Evolutionary conservation across 2,888 invertebrate genomes (phyloP).

Genomic region (Pherbina coryleti): DNA sequence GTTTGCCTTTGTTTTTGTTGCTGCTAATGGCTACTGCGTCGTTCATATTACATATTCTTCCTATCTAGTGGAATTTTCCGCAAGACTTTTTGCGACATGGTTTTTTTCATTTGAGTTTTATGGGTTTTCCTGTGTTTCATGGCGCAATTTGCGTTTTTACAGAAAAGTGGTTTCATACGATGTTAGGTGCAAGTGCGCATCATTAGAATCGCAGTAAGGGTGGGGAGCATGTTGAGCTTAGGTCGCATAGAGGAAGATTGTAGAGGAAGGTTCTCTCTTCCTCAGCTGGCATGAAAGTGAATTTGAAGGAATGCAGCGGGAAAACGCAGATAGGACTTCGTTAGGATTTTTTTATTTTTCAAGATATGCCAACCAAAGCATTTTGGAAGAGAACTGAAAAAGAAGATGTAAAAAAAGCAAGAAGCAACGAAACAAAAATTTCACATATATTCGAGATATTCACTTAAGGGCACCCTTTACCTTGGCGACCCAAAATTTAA

Average conservation of each 20-base stretch:
- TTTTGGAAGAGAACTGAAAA: too few species aligned
- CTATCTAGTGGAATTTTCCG: not conserved
- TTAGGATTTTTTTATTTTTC: too few species aligned
- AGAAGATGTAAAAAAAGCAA: too few species aligned
- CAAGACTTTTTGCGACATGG: not conserved
- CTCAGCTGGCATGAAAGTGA: not conserved
- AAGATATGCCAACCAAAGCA: too few species aligned
- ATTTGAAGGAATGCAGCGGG: not conserved
- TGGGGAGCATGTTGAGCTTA: not conserved
- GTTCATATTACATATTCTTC: not conserved
- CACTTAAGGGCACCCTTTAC: too few species aligned
- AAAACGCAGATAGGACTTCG: not conserved
- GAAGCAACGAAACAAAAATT: too few species aligned
- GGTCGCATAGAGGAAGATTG: not conserved
- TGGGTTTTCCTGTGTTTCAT: not conserved
- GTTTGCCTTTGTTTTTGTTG: not conserved
- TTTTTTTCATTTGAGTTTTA: not conserved
- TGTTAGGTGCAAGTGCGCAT: not conserved
- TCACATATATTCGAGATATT: too few species aligned
- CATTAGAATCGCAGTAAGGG: not conserved
- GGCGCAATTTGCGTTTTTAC: not conserved
- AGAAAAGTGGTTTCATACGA: not conserved
- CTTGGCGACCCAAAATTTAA: too few species aligned
- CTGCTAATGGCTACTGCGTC: not conserved
- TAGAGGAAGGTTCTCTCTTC: not conserved